Evolutionary conservation across 1,140 invertebrate species (phyloP), one percentile per base, ranked within the genome.

Genomic region (Fopius arisanus): DNA sequence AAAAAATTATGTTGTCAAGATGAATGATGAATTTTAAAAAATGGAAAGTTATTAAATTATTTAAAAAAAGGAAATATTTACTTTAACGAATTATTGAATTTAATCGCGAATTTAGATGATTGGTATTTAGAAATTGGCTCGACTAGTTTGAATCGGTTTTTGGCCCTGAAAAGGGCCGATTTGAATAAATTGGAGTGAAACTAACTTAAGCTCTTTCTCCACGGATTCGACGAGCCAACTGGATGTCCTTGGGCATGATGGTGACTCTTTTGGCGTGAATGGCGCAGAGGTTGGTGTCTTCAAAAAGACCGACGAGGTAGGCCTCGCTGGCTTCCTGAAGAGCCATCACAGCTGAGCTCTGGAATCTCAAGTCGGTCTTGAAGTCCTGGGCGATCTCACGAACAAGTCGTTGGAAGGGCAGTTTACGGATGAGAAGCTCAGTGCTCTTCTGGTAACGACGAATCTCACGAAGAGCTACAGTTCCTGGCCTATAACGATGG

Each of bases 81-180:
- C n/a, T n/a, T n/a, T n/a, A n/a, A n/a, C n/a, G n/a, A n/a, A n/a
- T n/a, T n/a, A n/a, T n/a, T n/a, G n/a, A n/a, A n/a, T n/a, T n/a
- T n/a, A n/a, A n/a, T n/a, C n/a, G n/a, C n/a, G n/a, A n/a, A n/a
- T n/a, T n/a, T n/a, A n/a, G n/a, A n/a, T n/a, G n/a, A n/a, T n/a
- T n/a, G n/a, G n/a, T n/a, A n/a, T n/a, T n/a, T n/a, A n/a, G n/a
- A n/a, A n/a, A n/a, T n/a, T n/a, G n/a, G n/a, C n/a, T n/a, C n/a
- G n/a, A n/a, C n/a, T n/a, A n/a, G n/a, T n/a, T n/a, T n/a, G n/a
- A n/a, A n/a, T n/a, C n/a, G n/a, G n/a, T n/a, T n/a, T n/a, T n/a
- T 28, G 54, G 54, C 54, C 54, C 54, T 62, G 54, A 62, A 28
- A 62, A 62, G 54, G 54, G 54, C 54, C 54, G 54, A 62, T 62